Base-by-base conservation (phyloP, 1,140 invertebrate species). In the Globodera ellingtonae region DNA sequence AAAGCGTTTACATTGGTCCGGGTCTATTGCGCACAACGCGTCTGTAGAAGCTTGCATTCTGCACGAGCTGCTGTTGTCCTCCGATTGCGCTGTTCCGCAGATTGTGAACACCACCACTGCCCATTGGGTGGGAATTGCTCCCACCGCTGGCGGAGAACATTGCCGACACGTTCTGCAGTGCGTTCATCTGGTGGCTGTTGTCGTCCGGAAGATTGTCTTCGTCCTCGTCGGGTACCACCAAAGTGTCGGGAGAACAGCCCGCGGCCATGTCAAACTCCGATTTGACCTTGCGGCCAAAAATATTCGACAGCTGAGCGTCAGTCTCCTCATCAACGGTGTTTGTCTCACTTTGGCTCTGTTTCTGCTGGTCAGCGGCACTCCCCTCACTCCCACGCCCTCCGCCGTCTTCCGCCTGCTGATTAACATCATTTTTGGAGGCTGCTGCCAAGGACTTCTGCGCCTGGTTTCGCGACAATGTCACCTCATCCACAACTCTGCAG, bases 221-320 rank as follows among this genome's bases (percentile, higher is more conserved):
- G 35, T 75, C 69, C n/a, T 65, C 75, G 18, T 62, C 46, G 2
- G 65, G 48, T 18, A 66, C 24, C 24, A 47, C 24, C 67, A 47
- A 70, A 13, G 24, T 18, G 24, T 70, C 67, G 35, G 73, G 56
- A 44, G 35, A 44, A 75, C 48, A 35, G 10, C 24, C 48, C 21
- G 75, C 75, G 24, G 79, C 52, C 78, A 80, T 21, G 62, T 82
- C 81, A 47, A 82, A 82, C 48, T 82, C 81, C 4, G 81, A 82
- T 21, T 83, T 81, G 35, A 82, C 21, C 80, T 72, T 73, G 35
- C 81, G 62, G 47, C 84, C 84, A 35, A 84, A 84, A 15, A 84
- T 77, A 9, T 21, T 75, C n/a, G 83, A 87, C 35, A 84, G 24
- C 15, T 84, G 84, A 1, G 84, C 35, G 46, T 73, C 65, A 8